Conservation (phyloP, 2,113 vertebrate species). For the Amazona vittata region DNA sequence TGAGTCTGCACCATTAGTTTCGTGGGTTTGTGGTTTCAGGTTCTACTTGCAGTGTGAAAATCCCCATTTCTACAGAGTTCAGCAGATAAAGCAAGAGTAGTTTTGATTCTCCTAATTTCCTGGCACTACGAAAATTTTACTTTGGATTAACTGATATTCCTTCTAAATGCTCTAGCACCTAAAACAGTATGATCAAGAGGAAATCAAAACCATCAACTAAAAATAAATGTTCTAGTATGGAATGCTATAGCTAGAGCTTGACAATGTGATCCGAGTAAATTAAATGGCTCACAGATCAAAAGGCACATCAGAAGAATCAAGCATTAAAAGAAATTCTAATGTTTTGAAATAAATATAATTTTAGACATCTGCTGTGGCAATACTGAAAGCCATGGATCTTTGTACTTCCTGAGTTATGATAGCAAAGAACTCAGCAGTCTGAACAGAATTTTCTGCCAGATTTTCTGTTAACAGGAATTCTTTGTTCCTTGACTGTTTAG, state of each 20-base stretch:
- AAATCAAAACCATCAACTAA: background rate
- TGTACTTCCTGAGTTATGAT: background rate
- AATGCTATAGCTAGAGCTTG: background rate
- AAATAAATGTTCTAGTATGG: background rate
- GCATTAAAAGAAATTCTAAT: background rate
- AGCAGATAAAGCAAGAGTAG: background rate
- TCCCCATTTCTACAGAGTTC: background rate
- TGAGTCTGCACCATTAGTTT: background rate
- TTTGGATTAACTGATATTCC: background rate
- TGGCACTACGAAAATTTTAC: background rate
- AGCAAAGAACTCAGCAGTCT: constrained; percentile 17
- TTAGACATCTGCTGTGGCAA: constrained; percentile 4
- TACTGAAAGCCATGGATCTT: constrained; percentile 6
- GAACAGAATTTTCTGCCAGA: constrained; percentile 38
- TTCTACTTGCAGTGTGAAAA: background rate
- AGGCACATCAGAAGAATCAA: background rate
- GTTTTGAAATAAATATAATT: constrained; percentile 35
- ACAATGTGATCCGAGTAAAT: background rate
- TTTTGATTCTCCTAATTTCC: background rate
- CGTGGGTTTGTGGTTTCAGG: background rate
- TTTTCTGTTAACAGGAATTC: background rate
- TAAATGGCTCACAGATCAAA: background rate
- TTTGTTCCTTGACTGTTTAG: background rate
- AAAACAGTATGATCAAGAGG: background rate
- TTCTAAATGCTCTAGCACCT: background rate